Evolutionary conservation across 2,888 invertebrate species (phyloP).

Genomic region (Eristalinus aeneus): DNA sequence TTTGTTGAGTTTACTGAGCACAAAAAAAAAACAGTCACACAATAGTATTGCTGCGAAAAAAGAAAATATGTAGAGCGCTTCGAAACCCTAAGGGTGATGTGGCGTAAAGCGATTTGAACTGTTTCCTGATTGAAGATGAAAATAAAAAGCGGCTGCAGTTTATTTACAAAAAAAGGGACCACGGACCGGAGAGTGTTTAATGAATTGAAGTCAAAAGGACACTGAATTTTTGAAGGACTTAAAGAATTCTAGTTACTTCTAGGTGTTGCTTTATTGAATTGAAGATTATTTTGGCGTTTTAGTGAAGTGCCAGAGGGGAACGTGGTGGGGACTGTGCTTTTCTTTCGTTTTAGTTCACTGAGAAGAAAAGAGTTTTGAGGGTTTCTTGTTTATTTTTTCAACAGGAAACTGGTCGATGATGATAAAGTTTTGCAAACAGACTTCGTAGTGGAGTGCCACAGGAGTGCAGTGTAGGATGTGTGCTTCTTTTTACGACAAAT

Average conservation of each 20-base stretch:
- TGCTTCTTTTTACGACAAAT: not conserved
- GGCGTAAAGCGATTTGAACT: constrained; percentile 23
- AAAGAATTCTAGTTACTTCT: not conserved
- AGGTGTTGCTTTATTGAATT: not conserved
- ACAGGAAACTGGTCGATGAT: too few species aligned
- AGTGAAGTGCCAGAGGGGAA: not conserved
- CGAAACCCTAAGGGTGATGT: constrained; percentile 31
- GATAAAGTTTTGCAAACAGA: too few species aligned
- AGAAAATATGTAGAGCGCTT: not conserved
- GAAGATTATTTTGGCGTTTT: too few species aligned
- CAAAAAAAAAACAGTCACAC: constrained; percentile 10
- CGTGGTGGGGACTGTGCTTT: not conserved
- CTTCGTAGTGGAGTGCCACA: not conserved
- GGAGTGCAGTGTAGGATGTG: not conserved
- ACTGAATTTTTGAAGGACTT: not conserved
- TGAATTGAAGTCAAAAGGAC: not conserved
- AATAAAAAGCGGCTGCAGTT: not conserved
- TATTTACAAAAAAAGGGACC: not conserved
- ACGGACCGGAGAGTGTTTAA: not conserved
- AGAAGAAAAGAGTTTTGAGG: too few species aligned
- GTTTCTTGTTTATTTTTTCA: too few species aligned
- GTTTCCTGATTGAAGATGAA: constrained; percentile 8
- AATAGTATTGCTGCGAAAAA: not conserved
- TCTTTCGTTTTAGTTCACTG: not conserved
- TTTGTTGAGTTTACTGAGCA: constrained; percentile 8